phyloP scores from a whole-genome alignment of 2,797 vertebrate genomes.

The Enteromius mattozi region DNA sequence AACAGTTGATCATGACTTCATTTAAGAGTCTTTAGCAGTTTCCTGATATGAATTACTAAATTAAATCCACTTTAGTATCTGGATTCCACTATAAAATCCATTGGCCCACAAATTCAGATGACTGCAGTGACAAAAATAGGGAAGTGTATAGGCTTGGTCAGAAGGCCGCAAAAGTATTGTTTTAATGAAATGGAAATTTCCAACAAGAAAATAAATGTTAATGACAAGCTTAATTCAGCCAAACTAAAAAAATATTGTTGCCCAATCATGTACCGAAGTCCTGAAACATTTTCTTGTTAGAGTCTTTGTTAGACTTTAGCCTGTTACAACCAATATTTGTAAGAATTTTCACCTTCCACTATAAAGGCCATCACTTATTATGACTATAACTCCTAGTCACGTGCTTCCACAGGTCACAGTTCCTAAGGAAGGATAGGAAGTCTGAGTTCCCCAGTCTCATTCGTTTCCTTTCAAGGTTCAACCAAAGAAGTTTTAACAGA shows the following conservation, averaged over 20 bases:
- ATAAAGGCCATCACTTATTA: constrained; percentile 15
- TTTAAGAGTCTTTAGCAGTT: constrained; percentile 23
- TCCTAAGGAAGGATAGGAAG: constrained; percentile 46
- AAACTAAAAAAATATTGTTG: background rate
- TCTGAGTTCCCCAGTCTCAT: constrained; percentile 24
- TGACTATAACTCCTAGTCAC: constrained; percentile 8
- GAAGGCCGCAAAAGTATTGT: background rate
- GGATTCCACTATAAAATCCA: constrained; percentile 51
- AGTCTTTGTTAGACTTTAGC: background rate
- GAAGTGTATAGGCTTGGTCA: constrained; percentile 19
- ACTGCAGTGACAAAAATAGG: constrained; percentile 38
- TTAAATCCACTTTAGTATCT: constrained; percentile 43
- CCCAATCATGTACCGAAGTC: background rate
- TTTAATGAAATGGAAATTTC: constrained; percentile 41
- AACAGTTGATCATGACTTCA: constrained; percentile 26
- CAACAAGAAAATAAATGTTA: constrained; percentile 5
- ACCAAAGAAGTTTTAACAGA: constrained; percentile 32
- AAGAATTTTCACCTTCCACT: background rate
- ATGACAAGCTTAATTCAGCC: background rate
- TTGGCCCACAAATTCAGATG: constrained; percentile 22
- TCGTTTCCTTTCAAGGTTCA: constrained; percentile 30
- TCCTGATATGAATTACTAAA: constrained; percentile 30
- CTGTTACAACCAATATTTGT: background rate
- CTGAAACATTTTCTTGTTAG: background rate
- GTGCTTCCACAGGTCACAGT: constrained; percentile 32